Evolutionary conservation across 2,113 vertebrate genomes (phyloP).

Genomic region (Cyphomyrus plagiostoma): DNA sequence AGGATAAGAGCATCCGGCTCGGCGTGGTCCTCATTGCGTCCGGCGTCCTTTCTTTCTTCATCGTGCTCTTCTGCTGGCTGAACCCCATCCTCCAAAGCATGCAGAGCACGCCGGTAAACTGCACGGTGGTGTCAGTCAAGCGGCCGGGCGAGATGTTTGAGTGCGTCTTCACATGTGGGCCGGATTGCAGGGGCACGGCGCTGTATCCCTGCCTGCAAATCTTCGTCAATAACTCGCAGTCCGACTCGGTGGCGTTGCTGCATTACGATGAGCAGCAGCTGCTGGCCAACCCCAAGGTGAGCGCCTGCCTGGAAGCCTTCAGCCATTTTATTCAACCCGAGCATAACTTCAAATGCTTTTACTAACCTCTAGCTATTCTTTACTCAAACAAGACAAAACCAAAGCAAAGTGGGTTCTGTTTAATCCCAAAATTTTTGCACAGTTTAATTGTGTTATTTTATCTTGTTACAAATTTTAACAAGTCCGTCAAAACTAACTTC

Average conservation of each 20-base stretch:
- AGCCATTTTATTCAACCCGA: too few species aligned
- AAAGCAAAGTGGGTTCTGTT: not conserved
- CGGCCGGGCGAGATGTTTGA: constrained; percentile 80
- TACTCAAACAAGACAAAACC: not conserved
- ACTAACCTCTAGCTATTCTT: not conserved
- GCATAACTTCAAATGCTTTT: not conserved
- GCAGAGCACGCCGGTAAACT: constrained; percentile 67
- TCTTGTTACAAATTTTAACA: not conserved
- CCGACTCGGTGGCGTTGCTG: constrained; percentile 75
- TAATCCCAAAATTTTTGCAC: not conserved
- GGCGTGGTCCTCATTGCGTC: constrained; percentile 89
- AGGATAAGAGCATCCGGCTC: constrained; percentile 91
- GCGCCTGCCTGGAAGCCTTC: not conserved
- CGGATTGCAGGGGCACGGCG: constrained; percentile 81
- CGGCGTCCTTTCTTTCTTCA: constrained; percentile 83
- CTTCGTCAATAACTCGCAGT: constrained; percentile 86
- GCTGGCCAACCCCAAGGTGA: constrained; percentile 87
- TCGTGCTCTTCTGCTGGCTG: constrained; percentile 78
- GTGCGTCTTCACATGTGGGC: constrained; percentile 87
- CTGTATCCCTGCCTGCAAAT: constrained; percentile 92
- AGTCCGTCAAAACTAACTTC: not conserved
- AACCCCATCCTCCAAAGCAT: constrained; percentile 74
- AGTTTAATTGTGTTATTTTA: not conserved
- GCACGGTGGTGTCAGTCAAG: constrained; percentile 84
- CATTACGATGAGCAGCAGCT: constrained; percentile 88